phyloP scores from a whole-genome alignment of 92 coral and sea anemone genomes.

The Montipora capitata region DNA sequence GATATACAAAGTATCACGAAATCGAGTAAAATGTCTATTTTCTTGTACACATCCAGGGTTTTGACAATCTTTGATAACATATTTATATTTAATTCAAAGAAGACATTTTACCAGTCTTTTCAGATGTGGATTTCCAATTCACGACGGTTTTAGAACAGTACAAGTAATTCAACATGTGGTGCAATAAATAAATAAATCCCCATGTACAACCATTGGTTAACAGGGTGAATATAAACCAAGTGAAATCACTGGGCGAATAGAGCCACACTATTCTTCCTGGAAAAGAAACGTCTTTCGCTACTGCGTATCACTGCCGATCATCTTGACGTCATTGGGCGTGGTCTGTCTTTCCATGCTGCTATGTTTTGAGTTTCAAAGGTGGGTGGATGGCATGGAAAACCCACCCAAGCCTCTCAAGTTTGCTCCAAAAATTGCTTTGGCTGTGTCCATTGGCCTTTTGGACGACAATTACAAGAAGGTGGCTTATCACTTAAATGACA shows the following conservation, averaged over 20 bases:
- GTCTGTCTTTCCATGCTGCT: constrained; percentile 88
- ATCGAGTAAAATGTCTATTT: too few species aligned
- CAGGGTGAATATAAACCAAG: constrained; percentile 96
- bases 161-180: too few species aligned
- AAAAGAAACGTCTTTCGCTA: constrained; percentile 97
- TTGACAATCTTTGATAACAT: too few species aligned
- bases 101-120: too few species aligned
- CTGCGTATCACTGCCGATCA: constrained; percentile 96
- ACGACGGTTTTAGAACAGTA: too few species aligned
- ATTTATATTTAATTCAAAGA: too few species aligned
- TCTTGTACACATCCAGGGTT: too few species aligned
- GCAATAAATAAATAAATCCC: not conserved
- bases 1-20: too few species aligned
- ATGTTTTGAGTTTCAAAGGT: constrained; percentile 97
- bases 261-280: constrained; percentile 95
- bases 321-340: constrained; percentile 88
- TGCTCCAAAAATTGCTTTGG: constrained; percentile 97
- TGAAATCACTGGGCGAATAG: constrained; percentile 95
- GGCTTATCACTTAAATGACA: constrained; percentile 96
- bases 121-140: too few species aligned
- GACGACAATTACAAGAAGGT: constrained; percentile 98
- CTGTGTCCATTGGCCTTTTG: constrained; percentile 95
- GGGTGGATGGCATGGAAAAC: constrained; percentile 97
- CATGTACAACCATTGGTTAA: not conserved
- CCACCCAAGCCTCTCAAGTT: constrained; percentile 99